phyloP scores from a whole-genome alignment of 2,797 vertebrate genomes.

The Typhlichthys eigenmanni region DNA sequence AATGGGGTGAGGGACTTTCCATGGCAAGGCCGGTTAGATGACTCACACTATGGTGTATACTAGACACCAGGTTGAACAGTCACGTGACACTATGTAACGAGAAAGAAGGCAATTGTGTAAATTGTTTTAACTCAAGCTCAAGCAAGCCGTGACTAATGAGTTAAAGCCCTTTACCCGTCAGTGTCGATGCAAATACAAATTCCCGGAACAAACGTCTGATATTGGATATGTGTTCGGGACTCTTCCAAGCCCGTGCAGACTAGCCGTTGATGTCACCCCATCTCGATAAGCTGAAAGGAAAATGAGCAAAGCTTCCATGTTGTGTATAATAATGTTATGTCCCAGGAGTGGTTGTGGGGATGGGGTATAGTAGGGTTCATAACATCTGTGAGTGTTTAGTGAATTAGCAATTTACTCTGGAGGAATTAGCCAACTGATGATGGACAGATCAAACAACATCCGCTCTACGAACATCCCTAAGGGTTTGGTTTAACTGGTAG shows the following conservation, averaged over 20 bases:
- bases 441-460: conserved; percentile 41
- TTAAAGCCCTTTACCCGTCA: conserved; percentile 17
- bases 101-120: conserved; percentile 28
- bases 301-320: conserved; percentile 28
- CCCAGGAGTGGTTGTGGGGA: conserved; percentile 32
- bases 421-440: conserved; percentile 34
- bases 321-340: conserved; percentile 27
- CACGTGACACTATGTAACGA: conserved; percentile 38
- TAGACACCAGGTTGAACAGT: conserved; percentile 42
- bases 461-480: conserved; percentile 34
- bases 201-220: conserved; percentile 4
- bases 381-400: conserved; percentile 60
- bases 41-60: conserved; percentile 39
- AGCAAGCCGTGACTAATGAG: conserved; percentile 23
- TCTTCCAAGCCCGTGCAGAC: conserved; percentile 16
- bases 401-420: conserved; percentile 41
- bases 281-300: conserved; percentile 50
- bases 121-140: conserved; percentile 46
- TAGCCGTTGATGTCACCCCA: conserved; percentile 19
- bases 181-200: conserved; percentile 13
- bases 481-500: conserved; percentile 19
- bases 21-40: conserved; percentile 19
- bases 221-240: conserved; percentile 19
- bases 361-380: conserved; percentile 16
- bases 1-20: conserved; percentile 40